phyloP scores from a whole-genome alignment of 1,140 invertebrate genomes.

The Hesperophylax magnus region DNA sequence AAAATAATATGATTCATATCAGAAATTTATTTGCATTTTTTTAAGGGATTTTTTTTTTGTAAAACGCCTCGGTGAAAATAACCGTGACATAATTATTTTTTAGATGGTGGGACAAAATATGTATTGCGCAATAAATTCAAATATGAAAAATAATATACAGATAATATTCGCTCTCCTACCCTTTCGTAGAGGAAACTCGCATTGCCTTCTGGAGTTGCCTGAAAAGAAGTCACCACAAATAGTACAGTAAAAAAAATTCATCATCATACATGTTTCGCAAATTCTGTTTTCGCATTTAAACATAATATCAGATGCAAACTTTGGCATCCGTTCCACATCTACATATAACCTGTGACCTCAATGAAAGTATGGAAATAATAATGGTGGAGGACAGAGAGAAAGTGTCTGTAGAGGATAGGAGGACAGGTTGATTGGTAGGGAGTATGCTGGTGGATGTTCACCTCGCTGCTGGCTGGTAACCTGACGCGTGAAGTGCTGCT shows the following conservation, averaged over 20 bases:
- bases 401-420: background rate
- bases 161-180: conserved; percentile 7
- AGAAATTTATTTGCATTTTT: no score
- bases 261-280: conserved; percentile 1
- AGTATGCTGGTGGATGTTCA: conserved; percentile 2
- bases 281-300: no score
- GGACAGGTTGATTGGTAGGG: background rate
- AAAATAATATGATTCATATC: no score
- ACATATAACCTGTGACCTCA: background rate
- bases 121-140: conserved; percentile 13
- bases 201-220: background rate
- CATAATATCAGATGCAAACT: no score
- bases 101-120: background rate
- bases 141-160: background rate
- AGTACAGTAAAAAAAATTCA: background rate
- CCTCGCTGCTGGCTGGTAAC: conserved; percentile 84
- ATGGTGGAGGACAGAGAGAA: background rate
- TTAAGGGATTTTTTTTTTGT: no score
- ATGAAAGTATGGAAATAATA: background rate
- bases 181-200: conserved; percentile 12
- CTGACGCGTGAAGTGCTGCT: conserved; percentile 83
- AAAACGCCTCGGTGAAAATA: no score
- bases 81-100: no score
- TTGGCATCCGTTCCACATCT: no score
- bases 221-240: background rate